Conservation (phyloP, 2,113 vertebrate species). For the Condylura cristata region DNA sequence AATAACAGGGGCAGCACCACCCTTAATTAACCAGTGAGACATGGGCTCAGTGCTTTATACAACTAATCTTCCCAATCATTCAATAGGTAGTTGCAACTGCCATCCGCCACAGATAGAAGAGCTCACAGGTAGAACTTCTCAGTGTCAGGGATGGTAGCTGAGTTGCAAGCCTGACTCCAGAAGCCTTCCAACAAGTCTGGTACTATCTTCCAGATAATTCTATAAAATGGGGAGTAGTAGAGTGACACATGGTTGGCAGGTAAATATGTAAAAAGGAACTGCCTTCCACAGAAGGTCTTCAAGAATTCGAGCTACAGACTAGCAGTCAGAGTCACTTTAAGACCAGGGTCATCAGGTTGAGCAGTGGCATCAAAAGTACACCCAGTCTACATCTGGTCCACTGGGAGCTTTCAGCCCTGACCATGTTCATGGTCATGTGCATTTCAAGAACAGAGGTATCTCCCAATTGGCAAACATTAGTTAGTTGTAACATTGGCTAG, state of each 20-base stretch:
- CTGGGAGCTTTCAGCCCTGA: not conserved
- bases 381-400: no score
- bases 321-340: no score
- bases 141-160: not conserved
- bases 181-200: not conserved
- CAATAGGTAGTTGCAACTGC: not conserved
- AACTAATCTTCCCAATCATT: not conserved
- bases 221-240: rapidly evolving
- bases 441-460: not conserved
- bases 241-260: not conserved
- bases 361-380: rapidly evolving
- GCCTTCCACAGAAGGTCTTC: not conserved
- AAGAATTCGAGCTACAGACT: not conserved
- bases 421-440: rapidly evolving
- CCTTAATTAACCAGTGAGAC: not conserved
- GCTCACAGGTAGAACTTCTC: not conserved
- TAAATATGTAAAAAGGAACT: not conserved
- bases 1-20: not conserved
- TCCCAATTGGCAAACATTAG: not conserved
- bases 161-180: not conserved
- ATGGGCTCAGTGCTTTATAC: not conserved
- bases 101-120: not conserved
- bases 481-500: not conserved
- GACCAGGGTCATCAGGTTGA: not conserved
- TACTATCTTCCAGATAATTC: not conserved